Percentiles rank a stretch among this genome's conserved stretches.
phyloP scores from a whole-genome alignment of 2,797 vertebrate species.

The Sarcophilus harrisii region DNA sequence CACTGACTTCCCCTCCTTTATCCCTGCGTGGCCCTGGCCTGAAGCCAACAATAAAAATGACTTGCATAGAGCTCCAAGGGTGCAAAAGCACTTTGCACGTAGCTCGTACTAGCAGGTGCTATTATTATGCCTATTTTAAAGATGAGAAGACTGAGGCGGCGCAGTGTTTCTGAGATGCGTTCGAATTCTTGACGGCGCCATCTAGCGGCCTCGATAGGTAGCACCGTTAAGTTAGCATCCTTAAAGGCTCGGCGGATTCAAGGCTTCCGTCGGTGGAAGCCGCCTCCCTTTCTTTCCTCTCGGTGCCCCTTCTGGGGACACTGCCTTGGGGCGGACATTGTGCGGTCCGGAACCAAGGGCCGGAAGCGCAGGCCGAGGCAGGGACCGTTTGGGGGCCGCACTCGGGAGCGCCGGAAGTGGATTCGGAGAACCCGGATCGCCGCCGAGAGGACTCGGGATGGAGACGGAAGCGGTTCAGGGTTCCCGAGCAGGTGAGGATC shows the following conservation, averaged over 20 bases:
- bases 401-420: conserved; percentile 37
- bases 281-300: background rate
- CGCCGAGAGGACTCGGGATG: background rate
- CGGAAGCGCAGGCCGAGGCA: background rate
- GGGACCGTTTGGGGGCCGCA: background rate
- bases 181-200: background rate
- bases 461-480: background rate
- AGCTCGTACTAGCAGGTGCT: background rate
- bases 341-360: background rate
- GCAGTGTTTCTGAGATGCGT: too few relatives aligned
- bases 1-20: background rate
- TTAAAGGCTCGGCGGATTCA: background rate
- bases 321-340: background rate
- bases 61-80: background rate
- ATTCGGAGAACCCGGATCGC: too few relatives aligned
- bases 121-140: background rate
- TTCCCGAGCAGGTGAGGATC: background rate
- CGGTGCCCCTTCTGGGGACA: background rate
- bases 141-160: background rate
- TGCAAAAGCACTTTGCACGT: too few relatives aligned
- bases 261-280: background rate
- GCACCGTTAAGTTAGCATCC: background rate
- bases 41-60: background rate
- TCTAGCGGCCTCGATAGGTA: background rate
- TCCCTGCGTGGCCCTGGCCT: background rate